Conservation (phyloP, 2,888 invertebrate genomes). For the Pandemis cinnamomeana region DNA sequence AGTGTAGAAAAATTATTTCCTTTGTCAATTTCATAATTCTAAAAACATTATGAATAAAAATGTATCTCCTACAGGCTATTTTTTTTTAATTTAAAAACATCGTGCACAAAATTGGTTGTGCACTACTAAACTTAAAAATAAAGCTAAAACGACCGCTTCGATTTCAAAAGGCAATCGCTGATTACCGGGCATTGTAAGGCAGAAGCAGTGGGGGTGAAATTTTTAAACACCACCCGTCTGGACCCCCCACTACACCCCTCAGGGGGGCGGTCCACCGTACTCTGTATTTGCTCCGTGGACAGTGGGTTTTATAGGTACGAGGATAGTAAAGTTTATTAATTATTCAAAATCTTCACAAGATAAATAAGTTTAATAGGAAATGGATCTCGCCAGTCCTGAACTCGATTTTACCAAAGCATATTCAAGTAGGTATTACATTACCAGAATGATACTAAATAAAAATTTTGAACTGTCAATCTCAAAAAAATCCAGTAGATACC, state of each 20-base stretch:
- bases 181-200: constrained; percentile 77
- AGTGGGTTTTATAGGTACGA: constrained; percentile 34
- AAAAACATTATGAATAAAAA: too few species aligned
- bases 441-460: too few species aligned
- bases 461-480: too few species aligned
- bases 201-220: constrained; percentile 76
- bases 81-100: constrained; percentile 21
- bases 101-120: constrained; percentile 7
- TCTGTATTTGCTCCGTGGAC: constrained; percentile 57
- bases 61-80: background rate
- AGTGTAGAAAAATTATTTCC: too few species aligned
- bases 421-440: too few species aligned
- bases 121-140: constrained; percentile 45
- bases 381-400: too few species aligned
- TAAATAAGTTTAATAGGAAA: too few species aligned
- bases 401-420: too few species aligned
- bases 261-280: constrained; percentile 46
- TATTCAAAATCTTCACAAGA: background rate
- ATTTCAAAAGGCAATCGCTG: constrained; percentile 83
- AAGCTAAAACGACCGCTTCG: constrained; percentile 78
- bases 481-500: too few species aligned
- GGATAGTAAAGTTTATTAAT: background rate
- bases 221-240: constrained; percentile 78
- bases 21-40: too few species aligned
- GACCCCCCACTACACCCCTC: constrained; percentile 46